phyloP scores from a whole-genome alignment of 2,113 vertebrate species.

The Syrrhaptes paradoxus region DNA sequence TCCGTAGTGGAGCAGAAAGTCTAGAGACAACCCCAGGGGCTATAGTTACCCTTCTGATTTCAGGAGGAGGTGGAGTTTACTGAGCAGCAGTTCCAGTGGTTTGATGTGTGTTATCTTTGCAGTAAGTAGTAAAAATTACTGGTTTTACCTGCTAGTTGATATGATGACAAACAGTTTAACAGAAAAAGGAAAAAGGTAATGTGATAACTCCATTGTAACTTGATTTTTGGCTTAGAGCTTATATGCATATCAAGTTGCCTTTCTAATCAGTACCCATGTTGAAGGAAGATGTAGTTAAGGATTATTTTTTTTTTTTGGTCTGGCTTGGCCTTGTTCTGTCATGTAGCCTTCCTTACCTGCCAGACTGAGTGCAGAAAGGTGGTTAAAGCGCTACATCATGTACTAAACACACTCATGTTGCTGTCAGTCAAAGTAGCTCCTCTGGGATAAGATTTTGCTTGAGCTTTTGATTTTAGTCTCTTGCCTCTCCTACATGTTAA shows the following conservation, averaged over 20 bases:
- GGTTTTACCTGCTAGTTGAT: conserved; percentile 16
- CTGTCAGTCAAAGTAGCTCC: not conserved
- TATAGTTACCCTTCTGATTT: not conserved
- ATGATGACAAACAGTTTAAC: not conserved
- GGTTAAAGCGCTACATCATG: not conserved
- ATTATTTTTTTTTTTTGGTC: not conserved
- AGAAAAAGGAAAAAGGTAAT: not conserved
- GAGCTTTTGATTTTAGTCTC: not conserved
- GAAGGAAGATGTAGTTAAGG: not conserved
- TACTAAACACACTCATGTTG: rapidly evolving
- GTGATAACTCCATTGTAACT: not conserved
- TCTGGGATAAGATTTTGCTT: not conserved
- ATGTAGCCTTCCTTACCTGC: not conserved
- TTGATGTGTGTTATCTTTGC: not conserved
- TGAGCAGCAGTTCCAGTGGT: not conserved
- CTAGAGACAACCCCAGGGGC: not conserved
- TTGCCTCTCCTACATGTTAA: not conserved
- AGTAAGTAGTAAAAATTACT: not conserved
- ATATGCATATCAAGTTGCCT: not conserved
- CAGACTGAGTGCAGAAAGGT: not conserved
- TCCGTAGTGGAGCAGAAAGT: not conserved
- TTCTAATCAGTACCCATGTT: not conserved
- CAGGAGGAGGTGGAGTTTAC: not conserved
- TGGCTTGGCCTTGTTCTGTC: not conserved
- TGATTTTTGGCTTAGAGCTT: not conserved